These are phyloP conservation scores for Copsychus sechellarum DNA, from an alignment of 2,113 vertebrate genomes.

Conservation along the genomic window DNA sequence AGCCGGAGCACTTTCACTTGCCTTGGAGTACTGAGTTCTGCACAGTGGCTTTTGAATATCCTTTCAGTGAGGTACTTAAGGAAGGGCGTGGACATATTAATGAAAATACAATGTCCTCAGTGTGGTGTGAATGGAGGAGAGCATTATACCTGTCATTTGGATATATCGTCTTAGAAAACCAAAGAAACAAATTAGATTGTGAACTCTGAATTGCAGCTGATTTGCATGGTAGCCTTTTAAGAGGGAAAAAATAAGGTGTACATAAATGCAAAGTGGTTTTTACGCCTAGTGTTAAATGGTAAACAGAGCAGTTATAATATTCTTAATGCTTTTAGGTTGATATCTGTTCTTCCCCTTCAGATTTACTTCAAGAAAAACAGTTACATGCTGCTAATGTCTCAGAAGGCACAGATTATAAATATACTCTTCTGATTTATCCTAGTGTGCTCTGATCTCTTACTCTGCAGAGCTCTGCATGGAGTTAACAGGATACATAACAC, in stretches of 20 bases:
- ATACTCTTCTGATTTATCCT: background rate
- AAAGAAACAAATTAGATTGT: background rate
- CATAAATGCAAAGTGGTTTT: background rate
- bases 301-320: background rate
- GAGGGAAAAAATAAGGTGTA: background rate
- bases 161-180: background rate
- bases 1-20: background rate
- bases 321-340: background rate
- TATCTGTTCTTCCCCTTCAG: constrained; percentile 28
- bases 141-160: background rate
- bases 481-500: background rate
- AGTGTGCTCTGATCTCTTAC: background rate
- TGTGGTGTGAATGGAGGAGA: background rate
- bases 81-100: background rate
- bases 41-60: background rate
- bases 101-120: background rate
- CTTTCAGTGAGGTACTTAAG: background rate
- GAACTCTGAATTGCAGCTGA: background rate
- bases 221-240: background rate
- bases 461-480: background rate
- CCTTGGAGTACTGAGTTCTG: background rate
- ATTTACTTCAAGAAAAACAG: background rate
- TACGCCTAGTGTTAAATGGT: background rate
- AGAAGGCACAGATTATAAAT: constrained; percentile 35
- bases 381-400: background rate